Conservation (phyloP, 1,140 invertebrate genomes). For the Daktulosphaira vitifoliae region DNA sequence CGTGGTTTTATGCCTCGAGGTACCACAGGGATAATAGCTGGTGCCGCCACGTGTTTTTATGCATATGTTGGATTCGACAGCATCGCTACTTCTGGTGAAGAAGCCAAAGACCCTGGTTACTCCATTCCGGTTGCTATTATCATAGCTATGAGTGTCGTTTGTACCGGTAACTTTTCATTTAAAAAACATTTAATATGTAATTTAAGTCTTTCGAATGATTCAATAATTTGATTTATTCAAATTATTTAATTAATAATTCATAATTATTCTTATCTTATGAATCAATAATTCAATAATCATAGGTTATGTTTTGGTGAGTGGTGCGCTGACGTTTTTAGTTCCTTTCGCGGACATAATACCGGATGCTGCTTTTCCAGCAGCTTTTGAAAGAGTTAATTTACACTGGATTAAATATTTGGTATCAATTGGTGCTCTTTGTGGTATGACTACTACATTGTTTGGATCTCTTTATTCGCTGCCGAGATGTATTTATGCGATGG, state of each 20-base stretch:
- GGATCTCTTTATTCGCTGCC: constrained; percentile 77
- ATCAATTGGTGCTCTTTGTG: constrained; percentile 76
- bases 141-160: constrained; percentile 43
- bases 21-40: constrained; percentile 65
- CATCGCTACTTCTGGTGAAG: constrained; percentile 63
- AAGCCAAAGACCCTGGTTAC: constrained; percentile 53
- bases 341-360: constrained; percentile 60
- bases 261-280: too few species aligned
- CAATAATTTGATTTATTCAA: too few species aligned
- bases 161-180: constrained; percentile 38
- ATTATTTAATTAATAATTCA: too few species aligned
- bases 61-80: constrained; percentile 86
- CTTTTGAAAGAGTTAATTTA: constrained; percentile 61
- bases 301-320: constrained; percentile 64
- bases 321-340: constrained; percentile 73
- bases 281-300: too few species aligned
- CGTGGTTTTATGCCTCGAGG: constrained; percentile 76
- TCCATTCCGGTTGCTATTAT: constrained; percentile 55
- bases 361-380: constrained; percentile 73
- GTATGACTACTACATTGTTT: constrained; percentile 79
- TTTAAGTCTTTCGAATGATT: too few species aligned
- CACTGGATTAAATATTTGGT: constrained; percentile 82
- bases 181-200: too few species aligned
- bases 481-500: constrained; percentile 80
- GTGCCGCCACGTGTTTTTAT: constrained; percentile 84